phyloP scores from a whole-genome alignment of 1,140 invertebrate genomes.

The Microplitis demolitor region DNA sequence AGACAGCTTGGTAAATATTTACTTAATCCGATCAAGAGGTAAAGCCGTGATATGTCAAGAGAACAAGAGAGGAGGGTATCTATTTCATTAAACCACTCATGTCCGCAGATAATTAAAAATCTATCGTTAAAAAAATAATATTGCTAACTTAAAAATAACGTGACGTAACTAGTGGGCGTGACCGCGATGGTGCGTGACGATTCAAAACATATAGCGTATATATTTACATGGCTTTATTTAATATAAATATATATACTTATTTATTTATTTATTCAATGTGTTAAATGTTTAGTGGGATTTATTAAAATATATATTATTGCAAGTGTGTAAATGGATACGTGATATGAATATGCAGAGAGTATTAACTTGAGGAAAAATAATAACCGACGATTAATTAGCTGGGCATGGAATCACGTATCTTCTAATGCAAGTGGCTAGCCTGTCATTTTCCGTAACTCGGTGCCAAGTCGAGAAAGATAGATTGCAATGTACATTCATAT shows the following conservation, averaged over 20 bases:
- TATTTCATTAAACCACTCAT: neutral
- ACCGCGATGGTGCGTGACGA: constrained; percentile 1
- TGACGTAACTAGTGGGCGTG: constrained; percentile 9
- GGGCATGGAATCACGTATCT: too few relatives aligned
- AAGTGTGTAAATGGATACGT: too few relatives aligned
- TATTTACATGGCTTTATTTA: neutral
- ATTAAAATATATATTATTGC: too few relatives aligned
- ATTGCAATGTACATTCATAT: too few relatives aligned
- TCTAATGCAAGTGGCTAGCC: too few relatives aligned
- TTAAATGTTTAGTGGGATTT: neutral
- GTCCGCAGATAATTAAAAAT: neutral
- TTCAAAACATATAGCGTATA: neutral
- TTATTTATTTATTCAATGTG: neutral
- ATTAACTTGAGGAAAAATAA: too few relatives aligned
- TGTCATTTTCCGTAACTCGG: too few relatives aligned
- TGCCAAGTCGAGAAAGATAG: too few relatives aligned
- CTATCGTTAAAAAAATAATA: neutral
- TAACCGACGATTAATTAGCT: too few relatives aligned
- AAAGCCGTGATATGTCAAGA: neutral
- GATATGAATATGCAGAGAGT: too few relatives aligned
- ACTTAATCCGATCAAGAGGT: neutral
- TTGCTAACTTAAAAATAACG: neutral
- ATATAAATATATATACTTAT: neutral
- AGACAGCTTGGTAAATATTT: constrained; percentile 20
- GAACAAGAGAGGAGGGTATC: neutral